Evolutionary conservation across 2,797 vertebrate species (phyloP), one percentile per base, ranked within the genome.

Genomic region (Apodemus agrarius): DNA sequence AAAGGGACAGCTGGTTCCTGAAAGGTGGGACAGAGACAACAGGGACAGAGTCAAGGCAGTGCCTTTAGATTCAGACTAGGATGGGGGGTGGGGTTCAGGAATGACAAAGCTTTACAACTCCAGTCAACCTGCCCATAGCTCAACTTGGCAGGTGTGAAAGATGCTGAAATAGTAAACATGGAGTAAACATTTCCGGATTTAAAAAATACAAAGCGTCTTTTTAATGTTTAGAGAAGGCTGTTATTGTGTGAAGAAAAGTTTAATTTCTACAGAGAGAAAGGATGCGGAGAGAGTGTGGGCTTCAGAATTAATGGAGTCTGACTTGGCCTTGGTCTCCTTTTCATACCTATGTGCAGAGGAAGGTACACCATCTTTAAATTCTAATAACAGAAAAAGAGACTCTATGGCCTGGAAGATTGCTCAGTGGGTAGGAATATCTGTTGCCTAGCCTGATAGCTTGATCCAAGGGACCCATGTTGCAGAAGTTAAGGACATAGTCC

Each of bases 221-320:
- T 61, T 76, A 67, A 90, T 76, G 11, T 91, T 85, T 21, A 31
- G 61, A 22, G 63, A 61, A 85, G 63, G 61, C 78, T 46, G 54
- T 52, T 63, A 59, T 10, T 21, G 57, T 84, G 13, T 37, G 16
- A 81, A 94, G 75, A 97, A 91, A 65, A 89, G 37, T 52, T 85
- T 79, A 61, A 79, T 24, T 37, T 34, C 6, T 19, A 43, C 0
- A 37, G 40, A 54, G 21, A 93, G 63, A 9, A 21, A 79, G 63
- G 11, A 17, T 37, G 8, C 75, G 8, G 40, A 81, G 37, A 92
- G 46, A 84, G 19, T 1, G 0, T 14, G 21, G 69, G 4, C 2
- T 76, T 49, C 67, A 24, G 26, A 75, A 57, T 67, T 6, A 3
- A 31, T 22, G 31, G 37, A 37, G 12, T 92, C 31, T 63, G n/a